These are phyloP conservation scores for Eumaeus atala DNA, from an alignment of 1,140 invertebrate genomes.

Conservation along the genomic window DNA sequence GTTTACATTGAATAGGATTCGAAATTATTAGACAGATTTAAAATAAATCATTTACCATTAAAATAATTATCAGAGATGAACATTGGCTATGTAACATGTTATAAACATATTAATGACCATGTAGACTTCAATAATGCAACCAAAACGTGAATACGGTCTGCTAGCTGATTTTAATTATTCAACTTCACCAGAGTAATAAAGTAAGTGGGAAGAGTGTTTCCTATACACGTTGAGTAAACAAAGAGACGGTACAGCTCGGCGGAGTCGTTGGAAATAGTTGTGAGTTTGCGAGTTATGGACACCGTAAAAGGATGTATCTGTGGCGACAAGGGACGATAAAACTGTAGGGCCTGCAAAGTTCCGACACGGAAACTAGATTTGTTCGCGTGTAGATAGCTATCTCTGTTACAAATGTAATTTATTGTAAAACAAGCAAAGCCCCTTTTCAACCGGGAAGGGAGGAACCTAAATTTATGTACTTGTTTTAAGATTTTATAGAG, in stretches of 20 bases:
- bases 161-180: conserved; percentile 5
- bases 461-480: too few relatives aligned
- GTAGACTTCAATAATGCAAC: too few relatives aligned
- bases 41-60: too few relatives aligned
- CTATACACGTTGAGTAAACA: conserved; percentile 25
- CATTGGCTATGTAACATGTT: too few relatives aligned
- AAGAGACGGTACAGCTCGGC: conserved; percentile 23
- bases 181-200: not conserved
- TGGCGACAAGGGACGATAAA: conserved; percentile 43
- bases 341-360: conserved; percentile 34
- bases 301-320: conserved; percentile 46
- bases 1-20: too few relatives aligned
- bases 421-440: conserved; percentile 6
- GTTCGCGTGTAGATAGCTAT: conserved; percentile 35
- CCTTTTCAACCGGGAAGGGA: conserved; percentile 7
- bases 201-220: not conserved
- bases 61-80: too few relatives aligned
- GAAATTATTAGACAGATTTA: too few relatives aligned
- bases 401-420: conserved; percentile 21
- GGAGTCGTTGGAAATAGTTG: conserved; percentile 34
- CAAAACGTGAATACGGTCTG: too few relatives aligned
- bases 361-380: conserved; percentile 48
- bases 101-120: too few relatives aligned
- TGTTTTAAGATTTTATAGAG: too few relatives aligned
- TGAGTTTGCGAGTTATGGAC: conserved; percentile 38